A percentile compares a stretch with the other conserved stretches of the same genome.
Evolutionary conservation across 2,113 vertebrate genomes (phyloP).

Genomic region (Stomatorhinus ivindoensis): DNA sequence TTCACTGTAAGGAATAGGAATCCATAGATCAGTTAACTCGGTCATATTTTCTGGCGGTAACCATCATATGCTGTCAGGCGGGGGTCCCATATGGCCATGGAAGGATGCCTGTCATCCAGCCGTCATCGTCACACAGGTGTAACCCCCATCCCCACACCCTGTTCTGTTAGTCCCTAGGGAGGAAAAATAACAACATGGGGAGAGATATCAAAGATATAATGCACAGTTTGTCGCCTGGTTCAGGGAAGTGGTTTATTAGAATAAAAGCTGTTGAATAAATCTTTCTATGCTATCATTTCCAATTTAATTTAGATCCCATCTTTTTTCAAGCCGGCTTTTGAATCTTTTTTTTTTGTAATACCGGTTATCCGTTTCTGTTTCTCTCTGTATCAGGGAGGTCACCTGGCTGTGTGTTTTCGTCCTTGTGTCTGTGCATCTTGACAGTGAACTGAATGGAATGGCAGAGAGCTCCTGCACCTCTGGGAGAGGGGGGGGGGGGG

Average conservation of each 20-base stretch:
- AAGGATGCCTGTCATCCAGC: neutral
- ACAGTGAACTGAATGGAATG: neutral
- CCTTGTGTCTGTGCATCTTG: neutral
- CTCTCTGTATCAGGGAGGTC: neutral
- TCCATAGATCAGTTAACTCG: neutral
- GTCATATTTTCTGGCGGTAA: neutral
- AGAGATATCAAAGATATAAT: neutral
- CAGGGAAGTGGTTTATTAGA: neutral
- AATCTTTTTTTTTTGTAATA: neutral
- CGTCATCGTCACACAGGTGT: neutral
- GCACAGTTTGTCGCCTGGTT: neutral
- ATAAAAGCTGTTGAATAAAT: neutral
- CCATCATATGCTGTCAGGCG: neutral
- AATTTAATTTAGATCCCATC: neutral
- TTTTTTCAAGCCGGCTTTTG: neutral
- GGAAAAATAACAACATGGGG: neutral
- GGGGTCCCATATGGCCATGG: neutral
- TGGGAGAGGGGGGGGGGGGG: too few species aligned
- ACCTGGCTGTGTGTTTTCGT: neutral
- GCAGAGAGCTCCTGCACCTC: neutral
- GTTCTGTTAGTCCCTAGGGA: neutral
- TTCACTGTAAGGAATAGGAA: neutral
- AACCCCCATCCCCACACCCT: neutral
- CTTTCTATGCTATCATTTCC: neutral
- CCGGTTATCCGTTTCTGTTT: neutral